Evolutionary conservation across 2,797 vertebrate species (phyloP).

Genomic region (Pseudochirops cupreus): DNA sequence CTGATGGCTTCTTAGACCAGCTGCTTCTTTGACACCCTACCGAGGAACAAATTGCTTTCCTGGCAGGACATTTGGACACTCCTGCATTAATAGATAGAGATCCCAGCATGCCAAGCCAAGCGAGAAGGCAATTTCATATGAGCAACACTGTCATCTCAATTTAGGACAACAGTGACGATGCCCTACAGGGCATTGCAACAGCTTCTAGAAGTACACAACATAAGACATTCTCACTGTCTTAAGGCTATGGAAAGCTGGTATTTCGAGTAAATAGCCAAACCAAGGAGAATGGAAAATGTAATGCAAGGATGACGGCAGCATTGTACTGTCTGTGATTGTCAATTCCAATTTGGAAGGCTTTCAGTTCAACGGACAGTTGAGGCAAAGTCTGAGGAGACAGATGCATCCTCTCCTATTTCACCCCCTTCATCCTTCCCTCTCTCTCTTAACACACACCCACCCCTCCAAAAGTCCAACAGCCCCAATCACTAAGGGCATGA

Average conservation of each 20-base stretch:
- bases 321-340: conserved; percentile 65
- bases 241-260: conserved; percentile 84
- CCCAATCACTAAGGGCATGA: conserved; percentile 5
- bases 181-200: conserved; percentile 84
- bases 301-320: conserved; percentile 73
- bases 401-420: not conserved
- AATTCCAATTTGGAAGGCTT: conserved; percentile 67
- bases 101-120: conserved; percentile 88
- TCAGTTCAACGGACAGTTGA: conserved; percentile 54
- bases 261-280: conserved; percentile 82
- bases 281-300: conserved; percentile 80
- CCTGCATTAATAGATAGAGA: conserved; percentile 88
- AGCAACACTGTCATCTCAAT: conserved; percentile 91
- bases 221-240: conserved; percentile 82
- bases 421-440: not conserved
- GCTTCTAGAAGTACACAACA: conserved; percentile 82
- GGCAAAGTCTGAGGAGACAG: conserved; percentile 41
- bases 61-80: conserved; percentile 89
- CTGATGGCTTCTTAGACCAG: conserved; percentile 88
- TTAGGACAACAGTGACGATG: conserved; percentile 89
- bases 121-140: conserved; percentile 88
- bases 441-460: not conserved
- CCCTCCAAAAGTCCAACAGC: not conserved
- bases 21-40: conserved; percentile 86
- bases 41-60: conserved; percentile 91